These are phyloP conservation scores for Solea solea DNA, from an alignment of 2,113 vertebrate genomes.

Conservation along the genomic window DNA sequence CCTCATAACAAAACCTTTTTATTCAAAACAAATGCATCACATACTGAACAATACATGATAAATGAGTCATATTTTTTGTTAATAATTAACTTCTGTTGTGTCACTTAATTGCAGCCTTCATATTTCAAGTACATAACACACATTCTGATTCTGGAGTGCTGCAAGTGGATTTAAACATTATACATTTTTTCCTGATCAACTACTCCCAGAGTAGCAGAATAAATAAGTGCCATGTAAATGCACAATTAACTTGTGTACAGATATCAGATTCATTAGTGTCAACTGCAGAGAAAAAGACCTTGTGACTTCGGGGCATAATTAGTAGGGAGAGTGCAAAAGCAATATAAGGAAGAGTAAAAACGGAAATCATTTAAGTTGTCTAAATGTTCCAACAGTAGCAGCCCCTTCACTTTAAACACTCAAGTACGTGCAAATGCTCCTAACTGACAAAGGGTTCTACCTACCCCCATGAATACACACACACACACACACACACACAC, in stretches of 20 bases:
- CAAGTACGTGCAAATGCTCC: conserved; percentile 32
- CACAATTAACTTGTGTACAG: neutral
- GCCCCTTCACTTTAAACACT: conserved; percentile 27
- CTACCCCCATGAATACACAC: neutral
- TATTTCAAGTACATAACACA: too few relatives aligned
- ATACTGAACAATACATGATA: too few relatives aligned
- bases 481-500: conserved; percentile 4
- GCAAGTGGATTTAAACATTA: too few relatives aligned
- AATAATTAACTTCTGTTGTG: too few relatives aligned
- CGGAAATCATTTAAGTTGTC: conserved; percentile 16
- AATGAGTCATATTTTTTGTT: too few relatives aligned
- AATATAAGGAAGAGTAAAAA: neutral
- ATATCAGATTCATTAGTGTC: neutral
- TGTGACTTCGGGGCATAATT: neutral
- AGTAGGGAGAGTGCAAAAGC: neutral
- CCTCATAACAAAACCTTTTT: too few relatives aligned
- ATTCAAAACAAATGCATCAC: too few relatives aligned
- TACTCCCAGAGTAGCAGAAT: neutral
- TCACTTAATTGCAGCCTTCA: too few relatives aligned
- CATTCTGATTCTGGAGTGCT: too few relatives aligned
- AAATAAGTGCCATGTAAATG: neutral
- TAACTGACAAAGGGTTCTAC: conserved; percentile 55
- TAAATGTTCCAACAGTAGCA: neutral
- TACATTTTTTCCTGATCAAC: too few relatives aligned
- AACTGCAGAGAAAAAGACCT: neutral